Conservation (phyloP, 2,888 invertebrate genomes). For the Drosophila recens region DNA sequence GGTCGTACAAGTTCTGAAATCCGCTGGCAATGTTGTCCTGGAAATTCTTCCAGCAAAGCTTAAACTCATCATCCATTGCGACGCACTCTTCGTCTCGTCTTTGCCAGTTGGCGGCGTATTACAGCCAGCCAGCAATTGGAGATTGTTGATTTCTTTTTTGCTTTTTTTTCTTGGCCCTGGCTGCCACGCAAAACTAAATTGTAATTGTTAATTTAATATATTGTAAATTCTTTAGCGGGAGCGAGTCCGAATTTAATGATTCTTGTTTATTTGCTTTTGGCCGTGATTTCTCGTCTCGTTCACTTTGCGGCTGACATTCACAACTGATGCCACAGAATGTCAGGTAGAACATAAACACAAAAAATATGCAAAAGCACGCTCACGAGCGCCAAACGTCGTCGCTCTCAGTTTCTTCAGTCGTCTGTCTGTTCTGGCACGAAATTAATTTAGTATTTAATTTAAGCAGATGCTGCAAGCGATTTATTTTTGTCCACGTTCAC, state of each 20-base stretch:
- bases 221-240: slow-evolving; percentile 31
- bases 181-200: slow-evolving; percentile 37
- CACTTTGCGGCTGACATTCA: slow-evolving; percentile 76
- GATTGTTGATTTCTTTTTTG: not conserved
- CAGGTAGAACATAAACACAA: slow-evolving; percentile 71
- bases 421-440: slow-evolving; percentile 31
- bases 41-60: slow-evolving; percentile 86
- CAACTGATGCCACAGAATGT: slow-evolving; percentile 71
- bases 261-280: slow-evolving; percentile 77
- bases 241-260: slow-evolving; percentile 57
- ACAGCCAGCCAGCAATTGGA: slow-evolving; percentile 25
- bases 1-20: slow-evolving; percentile 85
- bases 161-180: slow-evolving; percentile 7
- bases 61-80: slow-evolving; percentile 85
- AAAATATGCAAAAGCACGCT: slow-evolving; percentile 65
- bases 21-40: slow-evolving; percentile 85
- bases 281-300: slow-evolving; percentile 66
- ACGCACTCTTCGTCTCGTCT: not conserved
- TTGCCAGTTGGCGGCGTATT: slow-evolving; percentile 37
- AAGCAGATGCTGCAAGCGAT: slow-evolving; percentile 40
- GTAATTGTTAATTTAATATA: slow-evolving; percentile 31
- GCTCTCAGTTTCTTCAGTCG: slow-evolving; percentile 28
- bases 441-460: slow-evolving; percentile 36
- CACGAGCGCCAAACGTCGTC: slow-evolving; percentile 60
- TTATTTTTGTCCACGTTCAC: slow-evolving; percentile 57